Percentiles rank a stretch among this genome's conserved stretches.
Evolutionary conservation across 1,140 invertebrate genomes (phyloP).

Genomic region (Drosophila nannoptera): DNA sequence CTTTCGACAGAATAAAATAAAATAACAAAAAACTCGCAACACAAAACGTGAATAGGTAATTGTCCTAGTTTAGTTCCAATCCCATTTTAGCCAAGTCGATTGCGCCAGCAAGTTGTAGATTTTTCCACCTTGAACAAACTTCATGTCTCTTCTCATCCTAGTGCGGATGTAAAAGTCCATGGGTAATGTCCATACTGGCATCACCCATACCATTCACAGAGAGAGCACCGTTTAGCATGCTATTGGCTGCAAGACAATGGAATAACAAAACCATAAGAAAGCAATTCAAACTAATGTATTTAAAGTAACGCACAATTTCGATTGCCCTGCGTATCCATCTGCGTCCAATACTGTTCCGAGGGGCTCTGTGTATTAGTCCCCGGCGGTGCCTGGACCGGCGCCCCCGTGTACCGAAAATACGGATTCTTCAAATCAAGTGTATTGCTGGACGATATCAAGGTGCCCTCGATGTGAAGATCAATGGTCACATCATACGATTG

Average conservation of each 20-base stretch:
- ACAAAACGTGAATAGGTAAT: conserved; percentile 10
- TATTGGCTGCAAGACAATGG: conserved; percentile 81
- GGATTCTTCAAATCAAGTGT: conserved; percentile 99
- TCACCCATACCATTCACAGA: conserved; percentile 88
- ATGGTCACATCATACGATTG: conserved; percentile 99
- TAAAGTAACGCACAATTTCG: conserved; percentile 67
- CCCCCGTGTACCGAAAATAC: conserved; percentile 96
- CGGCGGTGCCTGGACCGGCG: conserved; percentile 91
- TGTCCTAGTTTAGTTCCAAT: conserved; percentile 21
- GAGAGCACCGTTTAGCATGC: conserved; percentile 90
- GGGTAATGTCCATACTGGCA: conserved; percentile 84
- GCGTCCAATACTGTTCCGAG: conserved; percentile 94
- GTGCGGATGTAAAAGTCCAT: conserved; percentile 72
- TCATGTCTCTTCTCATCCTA: conserved; percentile 27
- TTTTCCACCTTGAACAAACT: conserved; percentile 13
- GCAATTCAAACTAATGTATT: background rate
- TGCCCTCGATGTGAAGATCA: conserved; percentile 93
- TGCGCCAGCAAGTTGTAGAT: conserved; percentile 31
- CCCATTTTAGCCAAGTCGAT: conserved; percentile 14
- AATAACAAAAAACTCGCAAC: conserved; percentile 16
- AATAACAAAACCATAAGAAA: conserved; percentile 2
- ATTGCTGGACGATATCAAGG: conserved; percentile 90
- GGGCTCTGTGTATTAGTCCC: conserved; percentile 93
- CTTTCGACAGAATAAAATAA: conserved; percentile 15
- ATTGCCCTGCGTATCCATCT: conserved; percentile 85